phyloP scores from a whole-genome alignment of 2,113 vertebrate species.

The Anolis sagrei region DNA sequence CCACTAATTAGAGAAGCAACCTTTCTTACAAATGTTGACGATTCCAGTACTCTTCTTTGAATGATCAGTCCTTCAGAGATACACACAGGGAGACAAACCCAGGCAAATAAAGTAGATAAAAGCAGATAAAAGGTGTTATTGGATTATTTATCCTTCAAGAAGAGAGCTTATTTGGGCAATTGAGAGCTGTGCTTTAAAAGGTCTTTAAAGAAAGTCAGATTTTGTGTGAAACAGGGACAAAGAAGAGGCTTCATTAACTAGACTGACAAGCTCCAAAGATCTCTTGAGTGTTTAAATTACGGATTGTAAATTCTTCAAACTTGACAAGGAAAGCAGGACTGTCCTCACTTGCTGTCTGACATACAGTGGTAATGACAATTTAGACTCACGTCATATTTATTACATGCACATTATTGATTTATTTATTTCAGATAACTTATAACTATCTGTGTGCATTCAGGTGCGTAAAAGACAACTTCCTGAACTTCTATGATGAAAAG shows the following conservation, averaged over 20 bases:
- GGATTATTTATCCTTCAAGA: constrained; percentile 66
- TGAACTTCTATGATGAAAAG: neutral
- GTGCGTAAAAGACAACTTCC: neutral
- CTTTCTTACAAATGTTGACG: neutral
- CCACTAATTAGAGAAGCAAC: neutral
- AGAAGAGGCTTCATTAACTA: constrained; percentile 78
- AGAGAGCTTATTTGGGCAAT: constrained; percentile 75
- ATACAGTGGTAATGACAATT: constrained; percentile 74
- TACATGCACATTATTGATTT: constrained; percentile 52
- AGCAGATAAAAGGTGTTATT: constrained; percentile 56
- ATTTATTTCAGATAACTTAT: neutral
- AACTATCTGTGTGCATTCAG: too few relatives aligned
- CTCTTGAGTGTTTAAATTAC: constrained; percentile 85
- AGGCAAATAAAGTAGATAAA: constrained; percentile 30
- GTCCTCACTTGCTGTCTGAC: constrained; percentile 74
- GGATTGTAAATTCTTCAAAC: constrained; percentile 80
- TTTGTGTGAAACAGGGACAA: constrained; percentile 73
- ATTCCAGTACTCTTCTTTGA: neutral
- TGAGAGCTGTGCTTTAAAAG: constrained; percentile 76
- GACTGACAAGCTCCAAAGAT: constrained; percentile 81
- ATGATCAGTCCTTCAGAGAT: constrained; percentile 1
- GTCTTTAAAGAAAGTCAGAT: constrained; percentile 73
- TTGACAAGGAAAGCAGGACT: constrained; percentile 75
- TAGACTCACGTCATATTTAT: constrained; percentile 73
- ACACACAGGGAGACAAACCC: neutral